Evolutionary conservation across 2,113 vertebrate species (phyloP).

Genomic region (Microtus richardsoni): DNA sequence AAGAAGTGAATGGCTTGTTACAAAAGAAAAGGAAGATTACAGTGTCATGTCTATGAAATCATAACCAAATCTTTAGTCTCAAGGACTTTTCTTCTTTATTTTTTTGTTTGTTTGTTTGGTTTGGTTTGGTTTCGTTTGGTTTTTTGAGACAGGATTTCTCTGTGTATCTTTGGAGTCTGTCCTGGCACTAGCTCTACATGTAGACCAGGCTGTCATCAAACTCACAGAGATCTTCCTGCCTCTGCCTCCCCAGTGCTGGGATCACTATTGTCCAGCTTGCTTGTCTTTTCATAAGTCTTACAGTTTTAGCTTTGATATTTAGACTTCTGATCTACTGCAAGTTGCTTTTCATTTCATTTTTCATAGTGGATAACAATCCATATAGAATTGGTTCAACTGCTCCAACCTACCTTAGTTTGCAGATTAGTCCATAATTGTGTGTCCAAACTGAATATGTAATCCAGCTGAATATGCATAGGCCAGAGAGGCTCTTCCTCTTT

Average conservation of each 20-base stretch:
- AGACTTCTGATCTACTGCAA: neutral
- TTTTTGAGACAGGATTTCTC: no score
- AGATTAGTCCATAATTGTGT: neutral
- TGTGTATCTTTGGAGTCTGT: no score
- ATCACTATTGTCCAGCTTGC: no score
- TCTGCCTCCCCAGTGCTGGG: no score
- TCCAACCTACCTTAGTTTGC: neutral
- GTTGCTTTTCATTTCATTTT: neutral
- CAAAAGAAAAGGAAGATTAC: neutral
- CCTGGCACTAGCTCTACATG: no score
- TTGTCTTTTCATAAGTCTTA: neutral
- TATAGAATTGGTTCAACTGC: neutral
- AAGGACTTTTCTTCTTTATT: neutral
- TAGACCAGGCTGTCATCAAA: no score
- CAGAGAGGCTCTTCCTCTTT: neutral
- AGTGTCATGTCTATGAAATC: neutral
- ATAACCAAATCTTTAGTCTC: neutral
- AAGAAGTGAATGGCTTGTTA: neutral
- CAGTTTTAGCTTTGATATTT: neutral
- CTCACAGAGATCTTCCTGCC: no score
- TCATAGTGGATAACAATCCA: neutral
- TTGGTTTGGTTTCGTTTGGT: no score
- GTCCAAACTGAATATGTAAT: no score
- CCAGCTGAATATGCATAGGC: rapidly evolving
- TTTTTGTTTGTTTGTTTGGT: no score